Evolutionary conservation across 2,797 vertebrate species (phyloP).

Genomic region (Allobates femoralis): DNA sequence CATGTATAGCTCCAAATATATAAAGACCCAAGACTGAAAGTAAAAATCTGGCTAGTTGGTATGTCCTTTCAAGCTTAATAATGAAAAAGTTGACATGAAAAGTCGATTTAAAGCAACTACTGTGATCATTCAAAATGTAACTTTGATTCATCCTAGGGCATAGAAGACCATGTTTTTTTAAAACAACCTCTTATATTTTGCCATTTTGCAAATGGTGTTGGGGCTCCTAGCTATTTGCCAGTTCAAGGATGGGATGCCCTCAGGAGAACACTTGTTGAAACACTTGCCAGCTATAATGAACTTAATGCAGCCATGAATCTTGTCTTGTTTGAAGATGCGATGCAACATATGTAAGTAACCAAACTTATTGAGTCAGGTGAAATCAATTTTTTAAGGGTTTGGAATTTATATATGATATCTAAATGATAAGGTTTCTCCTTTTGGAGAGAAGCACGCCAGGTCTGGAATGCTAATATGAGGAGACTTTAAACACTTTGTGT

Average conservation of each 20-base stretch:
- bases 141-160: constrained; percentile 68
- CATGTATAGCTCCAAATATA: too few species aligned
- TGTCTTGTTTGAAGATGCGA: constrained; percentile 82
- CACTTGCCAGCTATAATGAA: constrained; percentile 81
- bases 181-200: constrained; percentile 80
- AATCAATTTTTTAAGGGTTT: background rate
- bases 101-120: background rate
- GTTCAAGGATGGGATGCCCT: constrained; percentile 79
- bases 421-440: too few species aligned
- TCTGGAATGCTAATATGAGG: too few species aligned
- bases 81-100: background rate
- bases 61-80: too few species aligned
- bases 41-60: too few species aligned
- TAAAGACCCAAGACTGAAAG: too few species aligned
- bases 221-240: constrained; percentile 73
- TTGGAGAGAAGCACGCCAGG: too few species aligned
- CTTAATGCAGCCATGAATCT: constrained; percentile 80
- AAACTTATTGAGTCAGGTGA: background rate
- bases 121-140: background rate
- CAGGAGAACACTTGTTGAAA: constrained; percentile 74
- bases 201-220: constrained; percentile 74
- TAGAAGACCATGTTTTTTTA: constrained; percentile 72
- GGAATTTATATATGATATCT: too few species aligned
- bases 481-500: too few species aligned
- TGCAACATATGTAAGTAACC: constrained; percentile 80